Evolutionary conservation across 2,113 vertebrate genomes (phyloP), one percentile per base, ranked within the genome.

Genomic region (Dinomys branickii): DNA sequence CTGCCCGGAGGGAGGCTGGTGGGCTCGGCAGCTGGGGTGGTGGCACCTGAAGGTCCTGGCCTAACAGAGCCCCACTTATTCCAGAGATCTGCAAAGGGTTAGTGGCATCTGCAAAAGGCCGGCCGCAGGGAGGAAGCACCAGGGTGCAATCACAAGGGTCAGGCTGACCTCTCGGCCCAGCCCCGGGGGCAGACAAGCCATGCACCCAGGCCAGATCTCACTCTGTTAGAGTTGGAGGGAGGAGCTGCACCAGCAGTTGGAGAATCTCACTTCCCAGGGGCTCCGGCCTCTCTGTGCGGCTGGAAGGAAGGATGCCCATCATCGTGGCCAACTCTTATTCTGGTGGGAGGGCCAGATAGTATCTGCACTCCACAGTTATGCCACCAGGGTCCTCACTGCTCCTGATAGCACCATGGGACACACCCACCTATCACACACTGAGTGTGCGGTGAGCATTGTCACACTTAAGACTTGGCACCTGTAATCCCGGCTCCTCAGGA

Each of bases 1-100:
- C 97, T 98, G 97, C 97, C 97, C 91, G 77, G 92, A 89, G 96
- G 92, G 73, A 77, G 95, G 94, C 96, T 69, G 85, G 83, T 16
- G 10, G 93, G 59, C 93, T 63, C 50, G 0, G 95, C 96, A 95
- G 95, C 95, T 97, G 96, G 88, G 81, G 19, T 4, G 59, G 61
- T 17, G 12, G 59, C 90, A 88, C 94, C 95, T 63, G 87, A 84
- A 96, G 69, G 86, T 63, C 95, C 75, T 0, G 20, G 94, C 77
- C 84, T 91, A 75, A 95, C 92, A 93, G 87, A 96, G 75, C 58
- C n/a, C 44, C 10, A 0, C 92, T 98, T 95, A 97, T 95, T 93
- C 52, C 58, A 17, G 88, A 65, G 90, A 90, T 85, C 96, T 97
- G 96, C 83, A 96, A 92, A 97, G 92, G 92, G 96, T 97, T 97